phyloP scores from a whole-genome alignment of 2,113 vertebrate genomes.

The Polypterus senegalus region DNA sequence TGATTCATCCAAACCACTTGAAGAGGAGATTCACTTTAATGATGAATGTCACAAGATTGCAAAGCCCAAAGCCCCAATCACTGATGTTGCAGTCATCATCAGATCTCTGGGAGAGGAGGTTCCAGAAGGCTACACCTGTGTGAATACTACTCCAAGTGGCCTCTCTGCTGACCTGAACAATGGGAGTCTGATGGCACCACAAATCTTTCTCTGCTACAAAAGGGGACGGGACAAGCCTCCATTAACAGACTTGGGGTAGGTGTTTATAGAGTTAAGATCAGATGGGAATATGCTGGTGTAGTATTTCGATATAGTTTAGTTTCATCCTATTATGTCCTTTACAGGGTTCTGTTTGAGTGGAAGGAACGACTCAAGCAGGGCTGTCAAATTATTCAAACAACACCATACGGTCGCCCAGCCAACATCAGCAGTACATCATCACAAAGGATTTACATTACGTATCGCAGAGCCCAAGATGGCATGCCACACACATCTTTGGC shows the following conservation, averaged over 20 bases:
- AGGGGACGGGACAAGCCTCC: constrained; percentile 92
- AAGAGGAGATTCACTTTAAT: constrained; percentile 87
- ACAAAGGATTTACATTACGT: constrained; percentile 86
- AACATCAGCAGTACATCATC: constrained; percentile 86
- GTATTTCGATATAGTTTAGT: too few relatives aligned
- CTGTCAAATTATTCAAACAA: constrained; percentile 88
- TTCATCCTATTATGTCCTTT: constrained; percentile 11
- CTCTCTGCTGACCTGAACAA: constrained; percentile 90
- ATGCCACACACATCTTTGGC: constrained; percentile 79
- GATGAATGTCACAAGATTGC: constrained; percentile 75
- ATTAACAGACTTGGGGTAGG: constrained; percentile 93
- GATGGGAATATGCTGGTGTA: too few relatives aligned
- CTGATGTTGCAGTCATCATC: constrained; percentile 84
- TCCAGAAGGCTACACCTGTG: constrained; percentile 74
- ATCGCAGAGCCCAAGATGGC: constrained; percentile 75
- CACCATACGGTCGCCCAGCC: constrained; percentile 79
- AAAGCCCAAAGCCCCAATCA: constrained; percentile 84
- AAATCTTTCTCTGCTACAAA: constrained; percentile 89
- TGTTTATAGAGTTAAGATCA: constrained; percentile 16
- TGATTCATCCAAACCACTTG: constrained; percentile 78
- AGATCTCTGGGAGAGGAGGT: constrained; percentile 89
- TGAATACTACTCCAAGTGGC: constrained; percentile 82
- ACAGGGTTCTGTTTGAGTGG: constrained; percentile 87
- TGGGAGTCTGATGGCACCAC: constrained; percentile 81
- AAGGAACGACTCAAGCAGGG: constrained; percentile 90